Evolutionary conservation across 2,113 vertebrate genomes (phyloP).

Genomic region (Phocoena sinus): DNA sequence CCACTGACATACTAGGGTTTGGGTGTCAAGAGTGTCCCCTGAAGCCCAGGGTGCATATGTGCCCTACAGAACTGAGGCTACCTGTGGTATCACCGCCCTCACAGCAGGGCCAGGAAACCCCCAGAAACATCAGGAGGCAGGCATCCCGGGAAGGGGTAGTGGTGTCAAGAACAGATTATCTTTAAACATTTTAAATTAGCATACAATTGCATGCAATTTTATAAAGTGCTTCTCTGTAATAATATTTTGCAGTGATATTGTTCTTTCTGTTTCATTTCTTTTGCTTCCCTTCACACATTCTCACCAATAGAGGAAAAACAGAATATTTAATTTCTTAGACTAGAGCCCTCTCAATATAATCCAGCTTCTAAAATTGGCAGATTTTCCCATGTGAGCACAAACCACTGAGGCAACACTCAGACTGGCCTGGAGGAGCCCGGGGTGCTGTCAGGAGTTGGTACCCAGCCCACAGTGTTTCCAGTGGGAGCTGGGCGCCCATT

Average conservation of each 20-base stretch:
- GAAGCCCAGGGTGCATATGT: neutral
- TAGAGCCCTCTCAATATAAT: neutral
- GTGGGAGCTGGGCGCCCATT: neutral
- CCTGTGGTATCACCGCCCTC: neutral
- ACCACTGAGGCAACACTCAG: neutral
- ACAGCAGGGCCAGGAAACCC: neutral
- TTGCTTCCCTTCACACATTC: neutral
- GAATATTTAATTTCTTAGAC: neutral
- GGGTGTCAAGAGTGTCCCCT: neutral
- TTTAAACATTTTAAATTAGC: neutral
- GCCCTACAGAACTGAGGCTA: neutral
- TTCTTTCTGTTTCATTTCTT: neutral
- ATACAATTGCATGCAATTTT: neutral
- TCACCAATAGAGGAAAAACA: neutral
- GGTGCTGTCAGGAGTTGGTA: too few relatives aligned
- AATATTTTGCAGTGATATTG: neutral
- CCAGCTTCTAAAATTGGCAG: neutral
- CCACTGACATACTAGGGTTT: neutral
- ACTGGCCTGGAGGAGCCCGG: neutral
- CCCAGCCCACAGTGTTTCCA: accelerated
- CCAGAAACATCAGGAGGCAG: neutral
- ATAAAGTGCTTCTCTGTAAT: neutral
- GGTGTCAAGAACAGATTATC: neutral
- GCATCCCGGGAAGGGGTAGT: neutral
- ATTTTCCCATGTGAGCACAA: neutral